Conservation (phyloP, 2,797 vertebrate genomes). For the Agapornis canus region DNA sequence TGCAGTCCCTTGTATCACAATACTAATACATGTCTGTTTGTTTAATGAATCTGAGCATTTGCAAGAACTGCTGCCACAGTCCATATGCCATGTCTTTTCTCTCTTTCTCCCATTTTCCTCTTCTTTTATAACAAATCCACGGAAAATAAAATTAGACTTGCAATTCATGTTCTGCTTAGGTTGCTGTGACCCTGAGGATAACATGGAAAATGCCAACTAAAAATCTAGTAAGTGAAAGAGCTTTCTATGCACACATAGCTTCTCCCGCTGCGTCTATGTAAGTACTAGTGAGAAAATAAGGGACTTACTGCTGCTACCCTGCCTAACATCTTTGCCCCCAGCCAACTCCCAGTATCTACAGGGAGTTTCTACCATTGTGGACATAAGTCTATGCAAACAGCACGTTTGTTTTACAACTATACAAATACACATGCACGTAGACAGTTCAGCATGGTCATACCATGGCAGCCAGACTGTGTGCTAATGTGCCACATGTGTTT, state of each 20-base stretch:
- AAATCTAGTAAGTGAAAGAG: not conserved
- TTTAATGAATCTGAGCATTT: slow-evolving; percentile 11
- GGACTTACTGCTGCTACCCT: not conserved
- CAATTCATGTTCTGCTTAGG: not conserved
- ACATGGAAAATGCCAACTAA: not conserved
- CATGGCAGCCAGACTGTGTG: not conserved
- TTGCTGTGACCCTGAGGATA: not conserved
- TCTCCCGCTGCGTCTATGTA: not conserved
- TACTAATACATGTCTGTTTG: not conserved
- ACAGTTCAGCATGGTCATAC: not conserved
- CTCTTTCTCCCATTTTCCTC: not conserved
- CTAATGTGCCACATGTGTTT: not conserved
- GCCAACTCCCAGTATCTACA: not conserved
- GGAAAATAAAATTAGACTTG: slow-evolving; percentile 6
- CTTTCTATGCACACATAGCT: not conserved
- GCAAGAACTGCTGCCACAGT: not conserved
- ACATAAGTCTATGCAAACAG: not conserved
- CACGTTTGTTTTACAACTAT: not conserved
- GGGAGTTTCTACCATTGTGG: not conserved
- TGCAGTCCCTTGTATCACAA: not conserved
- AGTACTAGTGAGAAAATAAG: not conserved
- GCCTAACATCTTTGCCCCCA: not conserved
- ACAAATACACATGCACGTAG: not conserved
- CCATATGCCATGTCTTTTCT: not conserved
- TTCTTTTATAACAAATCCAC: not conserved